Conservation (phyloP, 2,797 vertebrate genomes). For the Syncerus caffer region DNA sequence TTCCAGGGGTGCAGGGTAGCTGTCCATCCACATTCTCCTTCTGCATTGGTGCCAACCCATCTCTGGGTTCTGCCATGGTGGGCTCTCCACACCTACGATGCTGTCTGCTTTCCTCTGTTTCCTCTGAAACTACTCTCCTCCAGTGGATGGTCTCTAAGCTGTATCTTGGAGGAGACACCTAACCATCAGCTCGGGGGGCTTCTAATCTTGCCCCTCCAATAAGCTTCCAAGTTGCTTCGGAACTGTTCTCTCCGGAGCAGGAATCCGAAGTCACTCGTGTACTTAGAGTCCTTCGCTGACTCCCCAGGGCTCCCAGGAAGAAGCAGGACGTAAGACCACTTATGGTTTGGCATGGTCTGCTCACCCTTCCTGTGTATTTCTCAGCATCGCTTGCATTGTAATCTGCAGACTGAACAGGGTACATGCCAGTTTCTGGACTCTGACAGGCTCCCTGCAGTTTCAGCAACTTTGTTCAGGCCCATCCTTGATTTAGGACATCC, state of each 20-base stretch:
- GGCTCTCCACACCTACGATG: too few relatives aligned
- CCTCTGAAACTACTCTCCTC: background rate
- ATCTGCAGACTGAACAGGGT: background rate
- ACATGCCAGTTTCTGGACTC: background rate
- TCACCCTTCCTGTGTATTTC: background rate
- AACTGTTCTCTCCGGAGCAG: background rate
- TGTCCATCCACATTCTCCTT: background rate
- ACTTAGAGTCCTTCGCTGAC: background rate
- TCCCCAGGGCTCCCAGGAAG: background rate
- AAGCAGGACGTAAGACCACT: background rate
- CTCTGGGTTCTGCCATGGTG: background rate
- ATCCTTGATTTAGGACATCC: background rate
- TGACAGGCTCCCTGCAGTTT: background rate
- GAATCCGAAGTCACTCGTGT: background rate
- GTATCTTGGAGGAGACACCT: background rate
- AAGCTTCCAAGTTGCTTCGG: background rate
- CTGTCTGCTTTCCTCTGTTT: background rate
- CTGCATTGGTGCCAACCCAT: background rate
- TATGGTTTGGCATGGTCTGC: background rate
- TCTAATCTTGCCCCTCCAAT: background rate
- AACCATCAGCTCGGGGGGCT: background rate
- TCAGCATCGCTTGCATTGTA: background rate
- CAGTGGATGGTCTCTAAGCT: background rate
- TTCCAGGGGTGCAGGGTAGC: too few relatives aligned
- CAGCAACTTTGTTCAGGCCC: background rate